Evolutionary conservation across 2,113 vertebrate genomes (phyloP).

Genomic region (Rhabdomys dilectus): DNA sequence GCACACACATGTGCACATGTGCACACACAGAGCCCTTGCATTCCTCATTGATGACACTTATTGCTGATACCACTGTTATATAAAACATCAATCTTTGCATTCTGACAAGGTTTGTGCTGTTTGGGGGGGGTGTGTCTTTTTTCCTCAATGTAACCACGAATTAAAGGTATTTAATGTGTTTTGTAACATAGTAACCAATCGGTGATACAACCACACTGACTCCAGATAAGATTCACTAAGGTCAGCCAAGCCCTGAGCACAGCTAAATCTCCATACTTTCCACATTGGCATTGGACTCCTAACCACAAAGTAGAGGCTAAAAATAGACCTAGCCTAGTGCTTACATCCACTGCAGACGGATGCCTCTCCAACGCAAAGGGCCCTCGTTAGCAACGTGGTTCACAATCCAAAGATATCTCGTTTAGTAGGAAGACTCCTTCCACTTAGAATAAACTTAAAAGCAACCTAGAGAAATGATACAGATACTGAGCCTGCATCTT

Average conservation of each 20-base stretch:
- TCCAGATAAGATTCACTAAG: constrained; percentile 25
- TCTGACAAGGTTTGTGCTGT: constrained; percentile 15
- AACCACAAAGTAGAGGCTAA: constrained; percentile 67
- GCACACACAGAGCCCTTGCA: background rate
- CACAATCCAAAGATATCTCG: background rate
- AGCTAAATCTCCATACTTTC: constrained; percentile 65
- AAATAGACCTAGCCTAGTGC: constrained; percentile 43
- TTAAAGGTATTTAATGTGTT: constrained; percentile 53
- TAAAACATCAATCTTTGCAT: constrained; percentile 34
- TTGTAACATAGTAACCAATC: constrained; percentile 57
- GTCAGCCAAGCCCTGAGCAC: constrained; percentile 64
- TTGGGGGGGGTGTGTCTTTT: background rate
- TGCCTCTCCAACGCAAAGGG: background rate
- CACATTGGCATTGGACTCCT: constrained; percentile 39
- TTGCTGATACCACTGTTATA: background rate
- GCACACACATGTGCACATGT: no score
- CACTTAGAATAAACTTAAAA: constrained; percentile 35
- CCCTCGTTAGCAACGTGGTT: background rate
- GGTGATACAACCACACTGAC: background rate
- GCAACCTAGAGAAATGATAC: background rate
- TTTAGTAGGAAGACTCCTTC: background rate
- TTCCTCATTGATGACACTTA: constrained; percentile 2
- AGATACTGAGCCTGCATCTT: constrained; percentile 50
- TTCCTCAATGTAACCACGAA: background rate
- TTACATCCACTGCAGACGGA: background rate